phyloP scores from a whole-genome alignment of 2,113 vertebrate genomes.

The Hypocryptadius cinnamomeus region DNA sequence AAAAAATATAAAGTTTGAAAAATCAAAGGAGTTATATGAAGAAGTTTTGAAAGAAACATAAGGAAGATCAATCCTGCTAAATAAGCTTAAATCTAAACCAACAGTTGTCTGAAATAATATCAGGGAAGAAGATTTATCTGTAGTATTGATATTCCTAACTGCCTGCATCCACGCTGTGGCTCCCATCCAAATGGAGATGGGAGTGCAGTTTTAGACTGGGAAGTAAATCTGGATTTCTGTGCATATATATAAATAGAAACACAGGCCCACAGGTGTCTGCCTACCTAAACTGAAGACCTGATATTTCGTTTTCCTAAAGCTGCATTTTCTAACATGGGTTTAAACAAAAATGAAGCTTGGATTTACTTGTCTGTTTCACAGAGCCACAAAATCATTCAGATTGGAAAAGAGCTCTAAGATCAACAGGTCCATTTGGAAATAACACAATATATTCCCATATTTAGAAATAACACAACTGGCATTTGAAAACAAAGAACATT shows the following conservation, averaged over 20 bases:
- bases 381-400: not conserved
- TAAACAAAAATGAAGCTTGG: not conserved
- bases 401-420: not conserved
- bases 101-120: conserved; percentile 12
- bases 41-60: not conserved
- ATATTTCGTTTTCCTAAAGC: not conserved
- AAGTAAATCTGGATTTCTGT: not conserved
- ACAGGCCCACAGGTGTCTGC: not conserved
- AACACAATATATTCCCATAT: not conserved
- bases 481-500: not conserved
- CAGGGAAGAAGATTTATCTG: not conserved
- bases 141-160: not conserved
- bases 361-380: not conserved
- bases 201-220: not conserved
- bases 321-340: not conserved
- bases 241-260: not conserved
- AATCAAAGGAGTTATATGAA: not conserved
- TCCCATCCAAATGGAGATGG: not conserved
- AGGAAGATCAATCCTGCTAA: conserved; percentile 19
- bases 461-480: not conserved
- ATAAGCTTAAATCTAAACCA: not conserved
- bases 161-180: not conserved
- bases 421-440: not conserved
- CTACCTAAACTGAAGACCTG: not conserved
- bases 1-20: not conserved